Evolutionary conservation across 53 echinoderm and acorn worm species (phyloP).

Genomic region (Mesocentrotus franciscanus): DNA sequence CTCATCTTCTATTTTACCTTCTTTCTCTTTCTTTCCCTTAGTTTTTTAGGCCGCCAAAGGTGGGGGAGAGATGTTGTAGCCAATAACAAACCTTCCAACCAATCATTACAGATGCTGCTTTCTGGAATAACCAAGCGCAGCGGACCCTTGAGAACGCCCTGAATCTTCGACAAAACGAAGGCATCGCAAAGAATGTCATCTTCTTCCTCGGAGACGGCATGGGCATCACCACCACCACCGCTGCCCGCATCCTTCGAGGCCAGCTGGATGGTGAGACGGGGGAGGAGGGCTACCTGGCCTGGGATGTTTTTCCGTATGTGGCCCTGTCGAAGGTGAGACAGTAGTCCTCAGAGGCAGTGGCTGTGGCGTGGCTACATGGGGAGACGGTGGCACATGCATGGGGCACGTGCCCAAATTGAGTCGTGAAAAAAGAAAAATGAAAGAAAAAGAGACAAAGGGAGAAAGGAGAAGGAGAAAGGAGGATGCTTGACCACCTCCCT

Average conservation of each 20-base stretch:
- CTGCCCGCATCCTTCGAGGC: conserved; percentile 84
- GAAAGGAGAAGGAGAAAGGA: no score
- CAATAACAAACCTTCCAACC: no score
- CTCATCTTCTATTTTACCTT: no score
- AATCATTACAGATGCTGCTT: conserved; percentile 60
- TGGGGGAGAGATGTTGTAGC: no score
- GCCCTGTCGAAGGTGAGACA: conserved; percentile 84
- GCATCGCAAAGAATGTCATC: conserved; percentile 86
- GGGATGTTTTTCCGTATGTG: conserved; percentile 84
- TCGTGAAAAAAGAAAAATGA: no score
- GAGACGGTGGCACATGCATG: not conserved
- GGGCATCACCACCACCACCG: conserved; percentile 81
- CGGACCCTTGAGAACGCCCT: conserved; percentile 64
- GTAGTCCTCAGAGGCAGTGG: no score
- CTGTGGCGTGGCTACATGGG: not conserved
- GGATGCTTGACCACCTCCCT: no score
- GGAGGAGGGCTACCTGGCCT: conserved; percentile 78
- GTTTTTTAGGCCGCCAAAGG: no score
- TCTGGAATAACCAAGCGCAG: conserved; percentile 77
- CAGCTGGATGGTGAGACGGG: conserved; percentile 76
- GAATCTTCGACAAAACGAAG: conserved; percentile 62
- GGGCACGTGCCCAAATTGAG: no score
- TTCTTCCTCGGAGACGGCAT: conserved; percentile 89
- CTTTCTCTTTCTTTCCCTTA: no score
- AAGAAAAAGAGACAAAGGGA: no score